A percentile compares a stretch with the other conserved stretches of the same genome.
These are phyloP conservation scores for Oxytorus armatus DNA, from an alignment of 2,888 invertebrate species.

Conservation along the genomic window DNA sequence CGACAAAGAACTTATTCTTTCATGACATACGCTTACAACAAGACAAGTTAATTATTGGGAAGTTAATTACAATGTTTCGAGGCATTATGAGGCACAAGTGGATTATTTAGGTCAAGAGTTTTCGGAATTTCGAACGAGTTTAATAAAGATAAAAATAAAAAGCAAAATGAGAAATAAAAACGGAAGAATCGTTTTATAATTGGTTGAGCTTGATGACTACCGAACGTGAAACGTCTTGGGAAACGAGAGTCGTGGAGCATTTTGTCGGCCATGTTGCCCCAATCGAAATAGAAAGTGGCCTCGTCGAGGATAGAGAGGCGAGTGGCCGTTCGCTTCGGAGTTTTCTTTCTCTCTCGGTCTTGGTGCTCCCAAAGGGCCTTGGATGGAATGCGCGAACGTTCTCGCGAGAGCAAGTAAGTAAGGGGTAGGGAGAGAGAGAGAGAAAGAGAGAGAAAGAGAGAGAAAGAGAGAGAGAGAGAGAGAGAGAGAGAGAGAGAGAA, in stretches of 20 bases:
- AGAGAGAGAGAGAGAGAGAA: not conserved
- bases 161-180: too few species aligned
- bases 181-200: not conserved
- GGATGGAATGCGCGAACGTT: conserved; percentile 77
- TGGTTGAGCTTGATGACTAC: not conserved
- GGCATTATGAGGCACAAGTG: too few species aligned
- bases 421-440: not conserved
- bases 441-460: conserved; percentile 70
- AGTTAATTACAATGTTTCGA: too few species aligned
- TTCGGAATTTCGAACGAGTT: too few species aligned
- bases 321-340: conserved; percentile 68
- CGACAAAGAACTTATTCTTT: too few species aligned
- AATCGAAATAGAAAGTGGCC: conserved; percentile 77
- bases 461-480: conserved; percentile 62
- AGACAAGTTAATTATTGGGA: too few species aligned
- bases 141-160: too few species aligned
- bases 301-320: conserved; percentile 65
- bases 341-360: conserved; percentile 37
- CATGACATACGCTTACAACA: too few species aligned
- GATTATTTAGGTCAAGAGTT: too few species aligned
- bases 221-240: conserved; percentile 20
- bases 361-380: conserved; percentile 74
- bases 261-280: conserved; percentile 71
- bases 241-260: conserved; percentile 42
- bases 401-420: conserved; percentile 13